These are phyloP conservation scores for Scomber colias DNA, from an alignment of 2,113 vertebrate species.

Conservation along the genomic window DNA sequence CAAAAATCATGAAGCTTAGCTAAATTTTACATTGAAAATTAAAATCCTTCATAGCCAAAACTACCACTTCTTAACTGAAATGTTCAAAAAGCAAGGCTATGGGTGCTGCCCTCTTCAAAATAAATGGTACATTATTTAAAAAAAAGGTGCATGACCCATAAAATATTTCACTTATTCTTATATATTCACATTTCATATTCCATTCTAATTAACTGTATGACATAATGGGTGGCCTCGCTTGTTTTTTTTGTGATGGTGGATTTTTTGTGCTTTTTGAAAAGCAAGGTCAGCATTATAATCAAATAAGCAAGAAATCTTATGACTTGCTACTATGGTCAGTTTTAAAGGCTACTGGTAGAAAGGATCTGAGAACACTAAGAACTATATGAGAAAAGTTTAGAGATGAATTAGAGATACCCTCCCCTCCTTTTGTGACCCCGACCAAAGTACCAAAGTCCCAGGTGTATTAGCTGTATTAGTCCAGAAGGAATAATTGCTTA, in stretches of 20 bases:
- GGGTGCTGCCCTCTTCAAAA: conserved; percentile 44
- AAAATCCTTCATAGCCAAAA: conserved; percentile 52
- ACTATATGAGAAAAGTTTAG: not conserved
- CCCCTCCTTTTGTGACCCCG: not conserved
- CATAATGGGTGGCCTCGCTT: conserved; percentile 45
- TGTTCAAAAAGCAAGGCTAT: conserved; percentile 54
- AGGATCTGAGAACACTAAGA: conserved; percentile 20
- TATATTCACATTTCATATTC: conserved; percentile 43
- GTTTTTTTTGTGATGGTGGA: conserved; percentile 42
- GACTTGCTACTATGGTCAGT: conserved; percentile 20
- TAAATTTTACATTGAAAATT: conserved; percentile 21
- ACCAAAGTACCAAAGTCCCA: not conserved
- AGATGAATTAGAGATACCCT: not conserved
- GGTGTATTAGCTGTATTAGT: too few relatives aligned
- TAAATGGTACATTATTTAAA: conserved; percentile 10
- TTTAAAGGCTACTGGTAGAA: conserved; percentile 6
- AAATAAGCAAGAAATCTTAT: conserved; percentile 41
- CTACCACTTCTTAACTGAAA: conserved; percentile 29
- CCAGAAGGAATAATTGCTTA: too few relatives aligned
- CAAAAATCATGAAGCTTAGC: not conserved
- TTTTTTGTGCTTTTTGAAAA: conserved; percentile 59
- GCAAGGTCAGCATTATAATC: conserved; percentile 37
- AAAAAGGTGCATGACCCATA: conserved; percentile 31
- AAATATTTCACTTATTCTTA: conserved; percentile 42
- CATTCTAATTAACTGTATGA: conserved; percentile 33